A percentile compares a stretch with the other conserved stretches of the same genome.
These are phyloP conservation scores for Myrmecobius fasciatus DNA, from an alignment of 2,113 vertebrate genomes.

Conservation along the genomic window DNA sequence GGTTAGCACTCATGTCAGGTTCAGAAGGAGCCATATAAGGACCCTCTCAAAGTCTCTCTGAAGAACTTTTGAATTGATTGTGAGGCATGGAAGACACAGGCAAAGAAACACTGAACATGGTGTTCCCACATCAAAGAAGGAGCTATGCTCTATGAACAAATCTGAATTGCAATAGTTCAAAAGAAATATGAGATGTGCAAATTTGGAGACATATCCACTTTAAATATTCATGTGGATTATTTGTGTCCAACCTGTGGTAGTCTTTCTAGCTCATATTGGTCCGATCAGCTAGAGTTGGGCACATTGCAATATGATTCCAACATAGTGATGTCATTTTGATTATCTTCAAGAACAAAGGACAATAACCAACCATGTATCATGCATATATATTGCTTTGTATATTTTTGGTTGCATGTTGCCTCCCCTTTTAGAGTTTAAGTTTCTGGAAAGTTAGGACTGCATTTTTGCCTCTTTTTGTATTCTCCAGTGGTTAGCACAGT, in stretches of 20 bases:
- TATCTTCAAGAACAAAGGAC: background rate
- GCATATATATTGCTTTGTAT: background rate
- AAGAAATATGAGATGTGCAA: background rate
- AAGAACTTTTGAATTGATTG: background rate
- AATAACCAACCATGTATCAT: background rate
- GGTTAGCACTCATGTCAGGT: background rate
- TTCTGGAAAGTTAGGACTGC: background rate
- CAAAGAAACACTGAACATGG: background rate
- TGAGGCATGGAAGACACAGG: background rate
- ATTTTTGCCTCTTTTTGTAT: background rate
- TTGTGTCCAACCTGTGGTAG: background rate
- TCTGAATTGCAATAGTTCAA: background rate
- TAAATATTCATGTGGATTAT: background rate
- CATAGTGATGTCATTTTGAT: background rate
- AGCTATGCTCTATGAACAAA: background rate
- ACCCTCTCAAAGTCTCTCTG: background rate
- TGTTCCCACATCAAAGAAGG: background rate
- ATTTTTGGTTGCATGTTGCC: background rate
- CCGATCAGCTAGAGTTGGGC: background rate
- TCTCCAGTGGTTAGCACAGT: background rate
- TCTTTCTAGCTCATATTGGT: background rate
- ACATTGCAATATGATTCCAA: background rate
- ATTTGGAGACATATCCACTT: background rate
- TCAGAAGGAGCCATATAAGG: background rate
- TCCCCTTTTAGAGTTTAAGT: background rate